Conservation (phyloP, 2,113 vertebrate genomes). For the Pseudorhombus dupliciocellatus region DNA sequence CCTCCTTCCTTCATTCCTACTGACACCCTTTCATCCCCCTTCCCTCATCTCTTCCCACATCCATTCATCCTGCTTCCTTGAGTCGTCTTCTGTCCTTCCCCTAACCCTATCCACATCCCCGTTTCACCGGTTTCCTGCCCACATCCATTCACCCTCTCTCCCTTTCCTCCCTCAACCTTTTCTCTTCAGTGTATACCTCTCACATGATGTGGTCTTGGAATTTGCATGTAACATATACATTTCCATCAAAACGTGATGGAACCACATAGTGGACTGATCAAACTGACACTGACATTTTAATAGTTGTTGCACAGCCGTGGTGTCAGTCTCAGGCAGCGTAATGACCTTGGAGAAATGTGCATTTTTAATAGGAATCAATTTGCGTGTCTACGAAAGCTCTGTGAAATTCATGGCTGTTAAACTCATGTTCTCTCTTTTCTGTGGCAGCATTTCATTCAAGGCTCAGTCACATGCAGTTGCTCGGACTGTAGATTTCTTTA, state of each 20-base stretch:
- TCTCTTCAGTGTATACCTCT: background rate
- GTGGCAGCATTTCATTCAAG: background rate
- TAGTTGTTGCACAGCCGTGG: background rate
- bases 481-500: background rate
- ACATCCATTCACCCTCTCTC: too few relatives aligned
- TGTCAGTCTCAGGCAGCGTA: slow-evolving; percentile 30
- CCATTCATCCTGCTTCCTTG: too few relatives aligned
- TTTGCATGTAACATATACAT: background rate
- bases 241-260: background rate
- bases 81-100: too few relatives aligned
- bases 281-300: background rate
- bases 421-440: slow-evolving; percentile 47
- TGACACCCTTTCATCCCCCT: background rate
- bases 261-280: background rate
- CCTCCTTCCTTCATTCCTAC: background rate
- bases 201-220: background rate
- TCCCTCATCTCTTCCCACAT: too few relatives aligned
- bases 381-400: slow-evolving; percentile 48
- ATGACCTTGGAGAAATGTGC: slow-evolving; percentile 48
- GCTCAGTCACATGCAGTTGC: background rate
- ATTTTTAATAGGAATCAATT: slow-evolving; percentile 66
- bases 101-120: too few relatives aligned
- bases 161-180: background rate
- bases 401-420: slow-evolving; percentile 60
- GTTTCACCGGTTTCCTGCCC: too few relatives aligned